Conservation (phyloP, 2,888 invertebrate species). For the Catocala fraxini region DNA sequence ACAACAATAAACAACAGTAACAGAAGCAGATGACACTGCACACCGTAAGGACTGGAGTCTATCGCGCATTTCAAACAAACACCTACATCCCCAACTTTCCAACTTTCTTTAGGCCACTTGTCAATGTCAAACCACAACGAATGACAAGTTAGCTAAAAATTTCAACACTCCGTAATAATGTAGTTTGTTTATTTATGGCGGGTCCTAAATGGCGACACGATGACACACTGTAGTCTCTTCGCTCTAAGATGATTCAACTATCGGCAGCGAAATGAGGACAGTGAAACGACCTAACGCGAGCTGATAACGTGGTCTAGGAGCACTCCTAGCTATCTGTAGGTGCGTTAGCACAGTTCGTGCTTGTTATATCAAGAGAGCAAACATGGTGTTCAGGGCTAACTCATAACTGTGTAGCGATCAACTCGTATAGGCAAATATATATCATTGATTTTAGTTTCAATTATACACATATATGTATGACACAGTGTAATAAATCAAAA, state of each 20-base stretch:
- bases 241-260: slow-evolving; percentile 56
- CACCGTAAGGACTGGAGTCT: slow-evolving; percentile 50
- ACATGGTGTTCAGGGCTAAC: slow-evolving; percentile 50
- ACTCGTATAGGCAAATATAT: slow-evolving; percentile 55
- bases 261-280: slow-evolving; percentile 69
- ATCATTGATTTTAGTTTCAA: slow-evolving; percentile 60
- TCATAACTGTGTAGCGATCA: slow-evolving; percentile 49
- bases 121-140: slow-evolving; percentile 35
- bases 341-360: slow-evolving; percentile 63
- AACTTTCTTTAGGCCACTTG: slow-evolving; percentile 46
- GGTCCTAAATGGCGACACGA: slow-evolving; percentile 19
- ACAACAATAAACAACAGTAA: slow-evolving; percentile 19
- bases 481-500: slow-evolving; percentile 57
- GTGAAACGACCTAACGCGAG: slow-evolving; percentile 76
- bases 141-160: slow-evolving; percentile 28
- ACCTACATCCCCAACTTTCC: slow-evolving; percentile 49
- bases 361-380: slow-evolving; percentile 60
- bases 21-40: slow-evolving; percentile 46
- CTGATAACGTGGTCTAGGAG: slow-evolving; percentile 77
- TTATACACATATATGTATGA: slow-evolving; percentile 53
- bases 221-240: slow-evolving; percentile 26
- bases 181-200: slow-evolving; percentile 29
- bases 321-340: slow-evolving; percentile 66
- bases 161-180: slow-evolving; percentile 27
- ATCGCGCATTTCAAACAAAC: slow-evolving; percentile 41